Conservation (phyloP, 2,888 invertebrate species). For the Clistopyga incitator region DNA sequence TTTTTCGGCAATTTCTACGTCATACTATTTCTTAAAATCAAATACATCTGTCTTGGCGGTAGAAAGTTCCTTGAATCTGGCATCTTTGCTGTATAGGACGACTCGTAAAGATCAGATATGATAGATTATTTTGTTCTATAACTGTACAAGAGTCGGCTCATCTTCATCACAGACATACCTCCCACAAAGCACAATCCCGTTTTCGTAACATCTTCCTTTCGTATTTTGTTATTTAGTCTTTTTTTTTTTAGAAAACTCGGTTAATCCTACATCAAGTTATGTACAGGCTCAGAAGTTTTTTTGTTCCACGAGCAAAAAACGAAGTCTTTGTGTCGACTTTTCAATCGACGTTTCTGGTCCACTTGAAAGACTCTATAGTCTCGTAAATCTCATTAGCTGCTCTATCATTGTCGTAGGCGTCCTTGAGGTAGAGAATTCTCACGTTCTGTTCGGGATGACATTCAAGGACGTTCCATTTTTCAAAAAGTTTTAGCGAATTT, state of each 20-base stretch:
- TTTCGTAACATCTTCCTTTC: constrained; percentile 27
- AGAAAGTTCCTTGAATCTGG: too few species aligned
- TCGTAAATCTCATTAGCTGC: constrained; percentile 78
- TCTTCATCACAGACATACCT: constrained; percentile 59
- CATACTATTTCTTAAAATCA: too few species aligned
- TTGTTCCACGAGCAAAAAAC: constrained; percentile 31
- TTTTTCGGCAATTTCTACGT: too few species aligned
- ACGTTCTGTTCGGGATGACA: constrained; percentile 80
- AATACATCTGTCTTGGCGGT: too few species aligned
- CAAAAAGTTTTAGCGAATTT: constrained; percentile 92
- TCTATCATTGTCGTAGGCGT: constrained; percentile 78
- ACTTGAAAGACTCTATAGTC: constrained; percentile 78
- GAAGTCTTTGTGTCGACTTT: constrained; percentile 24
- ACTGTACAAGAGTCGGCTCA: constrained; percentile 58
- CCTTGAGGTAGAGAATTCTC: constrained; percentile 80
- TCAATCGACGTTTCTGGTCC: constrained; percentile 79
- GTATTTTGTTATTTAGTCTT: constrained; percentile 2
- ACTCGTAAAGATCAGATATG: constrained; percentile 45
- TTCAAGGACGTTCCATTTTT: constrained; percentile 93
- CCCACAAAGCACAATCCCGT: constrained; percentile 28
- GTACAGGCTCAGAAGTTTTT: constrained; percentile 61
- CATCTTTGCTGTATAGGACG: constrained; percentile 9
- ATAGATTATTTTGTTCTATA: constrained; percentile 42
- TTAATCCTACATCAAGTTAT: constrained; percentile 64
- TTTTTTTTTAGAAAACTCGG: constrained; percentile 52